These are phyloP conservation scores for Varanus komodoensis DNA, from an alignment of 2,113 vertebrate genomes.

Conservation along the genomic window DNA sequence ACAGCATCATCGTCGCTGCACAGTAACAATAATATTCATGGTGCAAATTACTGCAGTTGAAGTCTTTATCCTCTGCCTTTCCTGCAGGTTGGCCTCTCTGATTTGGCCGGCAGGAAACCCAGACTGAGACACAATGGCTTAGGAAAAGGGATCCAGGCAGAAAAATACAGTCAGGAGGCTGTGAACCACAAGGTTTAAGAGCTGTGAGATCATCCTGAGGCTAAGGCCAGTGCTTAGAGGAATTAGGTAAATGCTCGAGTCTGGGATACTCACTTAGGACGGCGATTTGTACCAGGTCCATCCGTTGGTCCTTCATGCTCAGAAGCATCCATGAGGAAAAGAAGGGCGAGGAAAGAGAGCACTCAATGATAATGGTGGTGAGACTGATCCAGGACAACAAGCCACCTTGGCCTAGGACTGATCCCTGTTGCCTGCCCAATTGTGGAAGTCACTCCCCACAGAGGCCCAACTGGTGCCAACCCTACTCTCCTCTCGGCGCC, in stretches of 20 bases:
- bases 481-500: too few relatives aligned
- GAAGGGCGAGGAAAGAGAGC: too few relatives aligned
- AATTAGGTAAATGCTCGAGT: background rate
- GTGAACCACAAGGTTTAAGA: background rate
- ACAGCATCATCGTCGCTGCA: background rate
- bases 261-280: background rate
- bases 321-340: too few relatives aligned
- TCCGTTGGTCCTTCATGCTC: too few relatives aligned
- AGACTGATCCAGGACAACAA: too few relatives aligned
- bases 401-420: too few relatives aligned
- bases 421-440: too few relatives aligned
- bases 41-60: background rate
- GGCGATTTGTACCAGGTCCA: background rate
- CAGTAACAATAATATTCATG: too few relatives aligned
- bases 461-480: too few relatives aligned
- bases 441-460: too few relatives aligned
- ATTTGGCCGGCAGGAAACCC: too few relatives aligned
- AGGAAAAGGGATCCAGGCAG: background rate
- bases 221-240: background rate
- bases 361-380: too few relatives aligned
- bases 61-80: background rate
- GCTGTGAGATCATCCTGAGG: background rate
- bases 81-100: background rate
- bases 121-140: background rate
- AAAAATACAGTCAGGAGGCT: background rate